Conservation (phyloP, 2,888 invertebrate genomes). For the Aleiodes testaceus region DNA sequence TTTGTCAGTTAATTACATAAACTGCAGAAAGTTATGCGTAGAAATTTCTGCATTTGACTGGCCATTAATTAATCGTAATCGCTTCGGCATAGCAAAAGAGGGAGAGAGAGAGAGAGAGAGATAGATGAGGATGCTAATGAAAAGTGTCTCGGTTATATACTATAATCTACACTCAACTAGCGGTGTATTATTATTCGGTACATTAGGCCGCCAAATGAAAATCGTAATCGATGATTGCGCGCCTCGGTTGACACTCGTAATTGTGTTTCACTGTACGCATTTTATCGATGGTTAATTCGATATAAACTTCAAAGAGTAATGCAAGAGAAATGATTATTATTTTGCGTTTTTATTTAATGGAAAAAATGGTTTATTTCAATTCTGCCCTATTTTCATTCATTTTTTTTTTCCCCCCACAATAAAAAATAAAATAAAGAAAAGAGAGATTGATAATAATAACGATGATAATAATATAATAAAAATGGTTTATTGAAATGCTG, state of each 20-base stretch:
- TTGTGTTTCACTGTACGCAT: conserved; percentile 29
- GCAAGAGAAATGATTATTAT: conserved; percentile 29
- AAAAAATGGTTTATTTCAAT: conserved; percentile 10
- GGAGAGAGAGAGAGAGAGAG: conserved; percentile 8
- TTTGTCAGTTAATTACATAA: conserved; percentile 11
- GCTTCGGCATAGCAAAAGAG: not conserved
- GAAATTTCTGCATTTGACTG: conserved; percentile 20
- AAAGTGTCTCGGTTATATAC: conserved; percentile 60
- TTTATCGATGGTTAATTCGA: conserved; percentile 40
- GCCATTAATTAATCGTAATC: conserved; percentile 38
- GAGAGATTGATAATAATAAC: conserved; percentile 13
- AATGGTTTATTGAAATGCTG: conserved; percentile 9
- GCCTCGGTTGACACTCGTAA: conserved; percentile 39
- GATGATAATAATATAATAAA: conserved; percentile 25
- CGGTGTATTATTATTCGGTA: conserved; percentile 68
- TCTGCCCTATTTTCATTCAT: not conserved
- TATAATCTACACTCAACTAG: conserved; percentile 46
- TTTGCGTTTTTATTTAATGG: not conserved
- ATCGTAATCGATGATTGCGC: conserved; percentile 66
- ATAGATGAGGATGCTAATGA: conserved; percentile 60
- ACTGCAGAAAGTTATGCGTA: conserved; percentile 19
- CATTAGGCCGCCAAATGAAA: conserved; percentile 71
- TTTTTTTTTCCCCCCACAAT: not conserved
- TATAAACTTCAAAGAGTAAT: conserved; percentile 38
- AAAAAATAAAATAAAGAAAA: too few species aligned